Percentiles rank a stretch among this genome's conserved stretches.
Conservation (phyloP, 1,140 invertebrate genomes). For the Oncopodura yosiiana region DNA sequence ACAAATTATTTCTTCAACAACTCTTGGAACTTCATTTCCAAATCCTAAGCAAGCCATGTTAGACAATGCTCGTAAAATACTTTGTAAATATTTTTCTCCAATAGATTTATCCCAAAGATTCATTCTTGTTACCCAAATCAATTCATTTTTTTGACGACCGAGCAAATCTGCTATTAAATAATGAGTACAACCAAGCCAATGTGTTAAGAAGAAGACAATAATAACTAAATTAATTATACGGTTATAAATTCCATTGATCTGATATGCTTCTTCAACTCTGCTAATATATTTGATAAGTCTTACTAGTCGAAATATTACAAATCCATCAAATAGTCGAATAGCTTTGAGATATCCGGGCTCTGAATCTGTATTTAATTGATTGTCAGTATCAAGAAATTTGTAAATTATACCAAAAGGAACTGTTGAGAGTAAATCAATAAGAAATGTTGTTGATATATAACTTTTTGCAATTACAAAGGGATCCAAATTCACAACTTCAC, state of each 20-base stretch:
- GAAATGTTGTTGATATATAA: slow-evolving; percentile 21
- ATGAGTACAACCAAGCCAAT: slow-evolving; percentile 29
- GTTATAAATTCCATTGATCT: slow-evolving; percentile 16
- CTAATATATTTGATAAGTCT: slow-evolving; percentile 20
- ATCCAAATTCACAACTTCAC: slow-evolving; percentile 11
- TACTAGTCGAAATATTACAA: slow-evolving; percentile 22
- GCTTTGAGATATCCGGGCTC: background rate
- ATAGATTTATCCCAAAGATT: slow-evolving; percentile 18
- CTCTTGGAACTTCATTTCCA: slow-evolving; percentile 2
- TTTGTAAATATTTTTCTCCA: slow-evolving; percentile 12
- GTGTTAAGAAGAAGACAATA: slow-evolving; percentile 8
- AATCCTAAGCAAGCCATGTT: slow-evolving; percentile 14
- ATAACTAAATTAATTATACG: slow-evolving; percentile 21
- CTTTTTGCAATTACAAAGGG: background rate
- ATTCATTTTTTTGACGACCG: background rate
- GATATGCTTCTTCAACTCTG: slow-evolving; percentile 21
- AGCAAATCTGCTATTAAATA: slow-evolving; percentile 19
- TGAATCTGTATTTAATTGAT: background rate
- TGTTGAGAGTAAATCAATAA: slow-evolving; percentile 26
- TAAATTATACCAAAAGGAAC: slow-evolving; percentile 22
- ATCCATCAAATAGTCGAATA: slow-evolving; percentile 13
- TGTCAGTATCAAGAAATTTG: background rate
- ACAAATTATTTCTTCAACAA: slow-evolving; percentile 21
- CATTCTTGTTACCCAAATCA: slow-evolving; percentile 22
- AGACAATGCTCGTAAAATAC: slow-evolving; percentile 17